These are phyloP conservation scores for Halichoerus grypus DNA, from an alignment of 2,113 vertebrate genomes.

Conservation along the genomic window DNA sequence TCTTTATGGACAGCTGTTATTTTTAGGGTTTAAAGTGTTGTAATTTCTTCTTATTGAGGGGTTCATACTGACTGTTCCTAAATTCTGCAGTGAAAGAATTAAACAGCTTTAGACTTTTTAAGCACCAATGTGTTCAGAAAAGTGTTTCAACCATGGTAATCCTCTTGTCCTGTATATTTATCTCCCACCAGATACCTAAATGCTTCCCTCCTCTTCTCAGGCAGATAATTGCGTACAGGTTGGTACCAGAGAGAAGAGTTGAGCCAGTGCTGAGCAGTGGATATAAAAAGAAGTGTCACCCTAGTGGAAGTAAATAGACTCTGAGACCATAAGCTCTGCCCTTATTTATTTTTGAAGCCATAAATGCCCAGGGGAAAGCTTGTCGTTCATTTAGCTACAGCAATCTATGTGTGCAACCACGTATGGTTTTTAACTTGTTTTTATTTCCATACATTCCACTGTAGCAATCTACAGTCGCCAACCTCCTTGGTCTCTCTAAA, in stretches of 20 bases:
- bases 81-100: neutral
- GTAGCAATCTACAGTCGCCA: neutral
- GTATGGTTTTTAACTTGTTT: conserved; percentile 16
- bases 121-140: conserved; percentile 6
- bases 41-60: neutral
- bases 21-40: conserved; percentile 27
- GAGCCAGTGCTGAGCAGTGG: conserved; percentile 34
- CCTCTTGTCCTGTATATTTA: neutral
- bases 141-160: neutral
- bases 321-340: conserved; percentile 40
- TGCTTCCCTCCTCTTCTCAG: conserved; percentile 44
- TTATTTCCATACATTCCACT: neutral
- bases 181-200: conserved; percentile 27
- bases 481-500: neutral
- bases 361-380: neutral
- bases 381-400: neutral
- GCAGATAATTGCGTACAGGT: conserved; percentile 56
- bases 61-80: neutral
- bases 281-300: conserved; percentile 47
- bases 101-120: neutral
- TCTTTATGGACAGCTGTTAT: conserved; percentile 17
- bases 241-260: conserved; percentile 6
- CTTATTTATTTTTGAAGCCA: conserved; percentile 37
- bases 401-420: neutral
- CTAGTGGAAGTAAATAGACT: conserved; percentile 55